Evolutionary conservation across 2,888 invertebrate genomes (phyloP), one percentile per base, ranked within the genome.

Genomic region (Agrotis clavis): DNA sequence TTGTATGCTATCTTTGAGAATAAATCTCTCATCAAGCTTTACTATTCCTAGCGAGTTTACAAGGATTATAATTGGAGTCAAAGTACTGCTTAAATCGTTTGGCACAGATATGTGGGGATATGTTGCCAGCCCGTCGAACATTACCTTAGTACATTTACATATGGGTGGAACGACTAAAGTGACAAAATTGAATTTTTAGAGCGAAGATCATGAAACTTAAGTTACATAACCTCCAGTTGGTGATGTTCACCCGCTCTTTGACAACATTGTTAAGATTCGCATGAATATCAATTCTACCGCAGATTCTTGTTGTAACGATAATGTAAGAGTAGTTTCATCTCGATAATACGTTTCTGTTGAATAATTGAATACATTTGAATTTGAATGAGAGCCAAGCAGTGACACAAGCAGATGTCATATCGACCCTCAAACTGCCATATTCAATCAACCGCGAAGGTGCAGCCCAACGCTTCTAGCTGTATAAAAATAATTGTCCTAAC

Each of bases 361-460:
- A 84, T 79, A 86, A 86, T 85, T 81, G 86, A 87, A 86, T 88
- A 88, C 87, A 89, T 92, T 91, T 90, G 87, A 91, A 93, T 94
- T 94, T 94, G 93, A 94, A 93, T 93, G 81, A 87, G 89, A 90
- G 92, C 93, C 92, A 94, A 94, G 87, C 89, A 86, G 82, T 87
- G 89, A 89, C 87, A 89, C 87, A 86, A 87, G 89, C 93, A 93
- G 92, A 93, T 93, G 92, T 88, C 87, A 80, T 84, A 85, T 83
- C 92, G 94, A 93, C 94, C 94, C 95, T 93, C 93, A 88, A 88
- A 91, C 92, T 88, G 91, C 89, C 90, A 87, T 87, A 90, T 89
- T 90, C 93, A 92, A 93, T 95, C 93, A 94, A 89, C 91, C 94
- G 90, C 92, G 93, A 95, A 95, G 94, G 93, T 92, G 91, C 90